These are phyloP conservation scores for Hirtodrosophila cameraria DNA, from an alignment of 2,888 invertebrate genomes.

Conservation along the genomic window DNA sequence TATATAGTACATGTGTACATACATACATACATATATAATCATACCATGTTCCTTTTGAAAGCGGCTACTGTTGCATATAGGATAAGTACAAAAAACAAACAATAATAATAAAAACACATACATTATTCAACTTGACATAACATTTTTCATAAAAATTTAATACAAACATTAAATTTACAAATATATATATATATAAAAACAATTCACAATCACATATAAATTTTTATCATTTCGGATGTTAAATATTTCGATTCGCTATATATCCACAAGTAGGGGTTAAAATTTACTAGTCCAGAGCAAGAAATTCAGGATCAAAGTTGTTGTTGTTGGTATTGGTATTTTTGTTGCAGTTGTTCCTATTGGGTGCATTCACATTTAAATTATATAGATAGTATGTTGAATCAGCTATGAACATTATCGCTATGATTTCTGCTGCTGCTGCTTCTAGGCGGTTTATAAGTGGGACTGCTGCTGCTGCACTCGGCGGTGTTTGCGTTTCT, in stretches of 20 bases:
- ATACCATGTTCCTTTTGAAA: slow-evolving; percentile 41
- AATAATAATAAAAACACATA: slow-evolving; percentile 12
- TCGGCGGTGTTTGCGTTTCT: slow-evolving; percentile 14
- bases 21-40: slow-evolving; percentile 1
- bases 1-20: slow-evolving; percentile 9
- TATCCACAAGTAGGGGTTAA: slow-evolving; percentile 71
- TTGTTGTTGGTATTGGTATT: slow-evolving; percentile 37
- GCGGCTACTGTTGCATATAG: slow-evolving; percentile 30
- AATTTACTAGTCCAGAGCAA: slow-evolving; percentile 77
- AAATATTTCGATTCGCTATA: slow-evolving; percentile 76
- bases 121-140: slow-evolving; percentile 72
- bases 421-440: slow-evolving; percentile 17
- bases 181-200: slow-evolving; percentile 73
- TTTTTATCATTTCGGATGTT: slow-evolving; percentile 75
- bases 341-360: slow-evolving; percentile 29
- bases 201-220: slow-evolving; percentile 77
- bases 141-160: slow-evolving; percentile 77
- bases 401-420: slow-evolving; percentile 62
- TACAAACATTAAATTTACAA: slow-evolving; percentile 77
- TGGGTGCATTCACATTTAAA: slow-evolving; percentile 47
- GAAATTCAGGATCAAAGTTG: slow-evolving; percentile 73
- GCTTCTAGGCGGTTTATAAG: slow-evolving; percentile 14
- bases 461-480: slow-evolving; percentile 18
- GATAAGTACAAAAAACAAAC: slow-evolving; percentile 20
- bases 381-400: slow-evolving; percentile 18